A percentile compares a stretch with the other conserved stretches of the same genome.
Conservation (phyloP, 2,113 vertebrate genomes). For the Ophthalmolycus amberensis region DNA sequence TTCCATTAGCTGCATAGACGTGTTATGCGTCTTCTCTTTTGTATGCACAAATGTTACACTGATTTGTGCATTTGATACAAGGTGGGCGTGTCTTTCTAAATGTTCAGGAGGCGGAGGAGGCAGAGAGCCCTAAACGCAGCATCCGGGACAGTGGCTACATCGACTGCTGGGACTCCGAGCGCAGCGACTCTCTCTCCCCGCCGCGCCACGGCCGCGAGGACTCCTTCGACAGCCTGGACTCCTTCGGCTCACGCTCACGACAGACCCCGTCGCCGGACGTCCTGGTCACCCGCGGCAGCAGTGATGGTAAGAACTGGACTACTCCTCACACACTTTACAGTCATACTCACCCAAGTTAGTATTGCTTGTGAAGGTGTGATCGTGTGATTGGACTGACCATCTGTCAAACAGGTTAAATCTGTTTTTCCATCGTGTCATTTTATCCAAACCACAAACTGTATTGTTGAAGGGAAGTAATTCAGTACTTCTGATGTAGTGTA, state of each 20-base stretch:
- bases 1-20: constrained; percentile 56
- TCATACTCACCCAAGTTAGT: neutral
- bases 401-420: neutral
- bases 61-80: neutral
- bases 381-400: neutral
- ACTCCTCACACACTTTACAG: too few relatives aligned
- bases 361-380: neutral
- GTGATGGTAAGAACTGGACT: constrained; percentile 87
- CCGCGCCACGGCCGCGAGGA: constrained; percentile 94
- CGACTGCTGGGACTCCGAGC: constrained; percentile 98
- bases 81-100: neutral
- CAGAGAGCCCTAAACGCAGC: constrained; percentile 92
- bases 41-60: neutral
- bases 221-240: constrained; percentile 99
- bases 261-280: constrained; percentile 98
- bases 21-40: neutral
- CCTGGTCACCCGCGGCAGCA: constrained; percentile 91
- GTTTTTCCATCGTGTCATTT: constrained; percentile 11
- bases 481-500: constrained; percentile 22
- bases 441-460: neutral
- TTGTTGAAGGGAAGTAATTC: constrained; percentile 19
- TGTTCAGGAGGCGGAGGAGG: constrained; percentile 90
- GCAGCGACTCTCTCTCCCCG: constrained; percentile 95
- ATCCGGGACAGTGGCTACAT: constrained; percentile 98
- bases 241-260: constrained; percentile 94